A percentile compares a stretch with the other conserved stretches of the same genome.
phyloP scores from a whole-genome alignment of 2,797 vertebrate species.

The Peromyscus melanophrys region DNA sequence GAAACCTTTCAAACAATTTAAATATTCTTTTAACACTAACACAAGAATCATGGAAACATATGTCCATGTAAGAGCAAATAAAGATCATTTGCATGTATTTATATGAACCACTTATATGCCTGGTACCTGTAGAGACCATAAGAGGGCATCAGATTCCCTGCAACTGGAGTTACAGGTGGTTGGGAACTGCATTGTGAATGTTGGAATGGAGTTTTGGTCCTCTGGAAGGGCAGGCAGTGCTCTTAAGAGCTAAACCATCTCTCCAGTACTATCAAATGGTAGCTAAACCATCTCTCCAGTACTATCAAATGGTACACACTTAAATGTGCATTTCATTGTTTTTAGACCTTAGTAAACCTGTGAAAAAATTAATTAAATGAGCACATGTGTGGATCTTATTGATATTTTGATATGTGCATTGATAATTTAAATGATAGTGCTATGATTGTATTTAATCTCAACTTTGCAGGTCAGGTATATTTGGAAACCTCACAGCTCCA shows the following conservation, averaged over 20 bases:
- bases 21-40: background rate
- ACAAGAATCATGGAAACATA: background rate
- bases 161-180: background rate
- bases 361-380: constrained; percentile 40
- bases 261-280: too few species aligned
- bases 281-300: too few species aligned
- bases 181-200: background rate
- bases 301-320: background rate
- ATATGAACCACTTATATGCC: background rate
- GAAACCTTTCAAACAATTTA: background rate
- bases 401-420: background rate
- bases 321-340: background rate
- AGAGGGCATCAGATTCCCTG: background rate
- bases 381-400: background rate
- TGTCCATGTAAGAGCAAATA: background rate
- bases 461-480: constrained; percentile 56
- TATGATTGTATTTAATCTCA: constrained; percentile 4
- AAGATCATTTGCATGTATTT: background rate
- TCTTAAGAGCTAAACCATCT: background rate
- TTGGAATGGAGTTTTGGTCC: background rate
- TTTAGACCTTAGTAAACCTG: background rate
- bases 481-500: constrained; percentile 72
- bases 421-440: background rate
- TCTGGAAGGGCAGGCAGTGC: background rate
- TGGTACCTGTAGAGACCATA: too few species aligned